Evolutionary conservation across 2,113 vertebrate genomes (phyloP).

Genomic region (Athene cunicularia): DNA sequence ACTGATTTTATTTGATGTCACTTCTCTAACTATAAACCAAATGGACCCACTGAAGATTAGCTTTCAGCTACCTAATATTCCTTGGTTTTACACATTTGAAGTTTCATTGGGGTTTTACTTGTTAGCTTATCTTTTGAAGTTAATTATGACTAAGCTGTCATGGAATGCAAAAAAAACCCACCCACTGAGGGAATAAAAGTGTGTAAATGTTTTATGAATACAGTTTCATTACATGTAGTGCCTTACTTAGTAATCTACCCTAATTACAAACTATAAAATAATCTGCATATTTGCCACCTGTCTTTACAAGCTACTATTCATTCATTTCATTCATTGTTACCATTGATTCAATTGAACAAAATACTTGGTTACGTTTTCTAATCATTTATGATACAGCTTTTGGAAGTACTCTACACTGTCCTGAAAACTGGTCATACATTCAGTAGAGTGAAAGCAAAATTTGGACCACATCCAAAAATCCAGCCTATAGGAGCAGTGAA

Average conservation of each 20-base stretch:
- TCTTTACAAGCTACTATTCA: neutral
- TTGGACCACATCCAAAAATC: neutral
- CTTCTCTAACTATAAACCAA: neutral
- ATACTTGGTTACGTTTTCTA: neutral
- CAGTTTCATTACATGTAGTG: neutral
- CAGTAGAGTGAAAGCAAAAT: neutral
- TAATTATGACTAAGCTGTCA: neutral
- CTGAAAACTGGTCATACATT: neutral
- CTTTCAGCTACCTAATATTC: neutral
- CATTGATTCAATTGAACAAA: neutral
- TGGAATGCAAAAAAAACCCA: neutral
- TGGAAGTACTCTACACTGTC: neutral
- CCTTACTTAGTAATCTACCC: neutral
- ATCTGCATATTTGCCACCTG: neutral
- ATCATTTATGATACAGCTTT: neutral
- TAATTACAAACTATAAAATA: neutral
- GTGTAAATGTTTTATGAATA: neutral
- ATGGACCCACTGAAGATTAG: neutral
- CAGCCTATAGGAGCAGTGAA: neutral
- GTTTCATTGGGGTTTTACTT: neutral
- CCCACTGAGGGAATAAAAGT: neutral
- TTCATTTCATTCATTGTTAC: too few species aligned
- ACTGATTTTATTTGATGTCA: neutral
- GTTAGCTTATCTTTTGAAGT: neutral
- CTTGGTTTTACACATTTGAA: neutral